phyloP scores from a whole-genome alignment of 1,140 invertebrate genomes.

The Mycetomoellerius zeteki region DNA sequence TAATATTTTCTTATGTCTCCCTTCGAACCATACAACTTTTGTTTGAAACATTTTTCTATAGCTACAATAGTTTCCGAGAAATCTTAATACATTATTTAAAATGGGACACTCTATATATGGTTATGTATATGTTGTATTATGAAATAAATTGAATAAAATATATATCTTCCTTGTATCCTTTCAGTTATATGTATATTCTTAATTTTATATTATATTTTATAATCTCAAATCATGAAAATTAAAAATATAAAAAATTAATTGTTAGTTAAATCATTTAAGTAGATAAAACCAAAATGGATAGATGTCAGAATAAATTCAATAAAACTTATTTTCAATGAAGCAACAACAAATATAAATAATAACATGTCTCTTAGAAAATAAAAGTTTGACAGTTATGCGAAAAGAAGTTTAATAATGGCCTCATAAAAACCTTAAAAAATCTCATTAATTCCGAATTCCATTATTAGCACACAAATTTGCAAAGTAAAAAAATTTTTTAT shows the following conservation, averaged over 20 bases:
- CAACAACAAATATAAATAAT: slow-evolving; percentile 14
- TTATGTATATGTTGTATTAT: too few relatives aligned
- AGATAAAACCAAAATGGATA: background rate
- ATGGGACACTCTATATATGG: too few relatives aligned
- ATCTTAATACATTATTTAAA: too few relatives aligned
- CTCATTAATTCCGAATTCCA: background rate
- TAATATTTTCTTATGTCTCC: too few relatives aligned
- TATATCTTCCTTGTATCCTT: too few relatives aligned
- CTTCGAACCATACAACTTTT: too few relatives aligned
- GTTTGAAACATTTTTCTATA: too few relatives aligned
- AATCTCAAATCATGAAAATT: background rate
- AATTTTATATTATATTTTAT: background rate
- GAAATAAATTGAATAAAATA: too few relatives aligned
- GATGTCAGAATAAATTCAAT: background rate
- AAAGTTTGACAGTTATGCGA: background rate
- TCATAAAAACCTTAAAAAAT: background rate
- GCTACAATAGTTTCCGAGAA: too few relatives aligned
- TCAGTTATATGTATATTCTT: too few relatives aligned
- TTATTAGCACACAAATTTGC: background rate
- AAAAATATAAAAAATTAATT: background rate
- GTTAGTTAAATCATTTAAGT: background rate
- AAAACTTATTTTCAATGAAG: too few relatives aligned
- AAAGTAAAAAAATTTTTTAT: background rate
- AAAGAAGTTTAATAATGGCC: too few relatives aligned
- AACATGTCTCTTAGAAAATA: background rate